Evolutionary conservation across 2,797 vertebrate genomes (phyloP).

Genomic region (Myiotriccus ornatus): DNA sequence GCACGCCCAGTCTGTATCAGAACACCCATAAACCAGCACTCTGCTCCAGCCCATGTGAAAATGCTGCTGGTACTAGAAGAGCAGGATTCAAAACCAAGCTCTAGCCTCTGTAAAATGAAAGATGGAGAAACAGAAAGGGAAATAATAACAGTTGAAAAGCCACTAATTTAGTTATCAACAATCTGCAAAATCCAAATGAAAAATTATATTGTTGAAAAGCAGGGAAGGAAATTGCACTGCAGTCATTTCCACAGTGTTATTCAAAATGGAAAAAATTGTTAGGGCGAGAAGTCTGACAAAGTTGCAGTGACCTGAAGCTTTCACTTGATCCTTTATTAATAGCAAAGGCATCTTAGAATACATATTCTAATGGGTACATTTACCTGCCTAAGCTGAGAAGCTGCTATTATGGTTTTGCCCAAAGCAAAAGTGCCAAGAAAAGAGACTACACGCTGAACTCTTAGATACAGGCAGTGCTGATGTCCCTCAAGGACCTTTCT

Average conservation of each 20-base stretch:
- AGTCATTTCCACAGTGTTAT: background rate
- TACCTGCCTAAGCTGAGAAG: background rate
- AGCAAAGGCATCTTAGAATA: background rate
- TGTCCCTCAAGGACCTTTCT: background rate
- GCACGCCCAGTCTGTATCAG: background rate
- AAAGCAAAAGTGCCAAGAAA: background rate
- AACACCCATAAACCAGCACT: background rate
- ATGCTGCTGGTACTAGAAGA: background rate
- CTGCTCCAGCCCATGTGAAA: background rate
- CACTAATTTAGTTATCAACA: slow-evolving; percentile 26
- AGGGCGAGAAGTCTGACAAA: background rate
- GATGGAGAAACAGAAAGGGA: background rate
- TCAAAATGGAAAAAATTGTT: background rate
- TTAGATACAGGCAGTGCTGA: background rate
- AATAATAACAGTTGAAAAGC: background rate
- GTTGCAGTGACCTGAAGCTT: background rate
- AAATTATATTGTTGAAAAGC: slow-evolving; percentile 30
- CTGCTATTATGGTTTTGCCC: background rate
- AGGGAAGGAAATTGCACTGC: background rate
- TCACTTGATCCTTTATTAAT: background rate
- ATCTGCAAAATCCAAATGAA: slow-evolving; percentile 21
- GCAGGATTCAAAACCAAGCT: background rate
- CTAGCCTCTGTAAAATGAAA: background rate
- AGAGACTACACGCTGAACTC: background rate
- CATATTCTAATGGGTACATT: background rate